Base-by-base conservation (phyloP, 2,888 invertebrate species). In the Ichneumon xanthorius region DNA sequence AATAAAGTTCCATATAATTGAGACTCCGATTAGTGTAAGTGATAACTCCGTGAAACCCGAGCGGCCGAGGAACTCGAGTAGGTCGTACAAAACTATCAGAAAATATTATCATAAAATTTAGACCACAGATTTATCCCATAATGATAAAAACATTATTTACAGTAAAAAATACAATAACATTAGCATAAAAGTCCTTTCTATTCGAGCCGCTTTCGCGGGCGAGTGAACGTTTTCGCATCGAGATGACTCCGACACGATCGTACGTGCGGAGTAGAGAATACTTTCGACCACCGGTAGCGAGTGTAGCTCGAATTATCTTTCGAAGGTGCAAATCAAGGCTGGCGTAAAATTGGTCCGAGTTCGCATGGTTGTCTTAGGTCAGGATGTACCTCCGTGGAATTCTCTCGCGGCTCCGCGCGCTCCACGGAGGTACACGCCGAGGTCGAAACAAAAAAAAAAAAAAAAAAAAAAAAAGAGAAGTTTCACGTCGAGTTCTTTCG, bases 401-500 rank as follows among this genome's bases (percentile, higher is more conserved):
- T 68, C 61, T 40, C 76, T 26, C 65, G 73, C 37, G 72, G 33
- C 50, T 68, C 50, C 14, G 58, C 40, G 5, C 55, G 26, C 30
- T 53, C 19, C 30, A 40, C 79, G 40, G 40, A 76, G 79, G 71
- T 68, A 72, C 65, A 65, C n/a, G 68, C 33, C 58, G 22, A 50
- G 48, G 67, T 22, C 3, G 22, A 30, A 45, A n/a, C n/a, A 70
- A 26, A 14, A 61, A 70, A 79, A 45, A 40, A 2, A 2, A 26
- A 26, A 26, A 68, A 68, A 45, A 55, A 30, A 22, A 53, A 58
- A 33, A 72, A 37, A 58, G 19, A 14, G 9, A 78, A 68, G 30
- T 79, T 71, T 61, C 79, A 63, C 33, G 71, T 71, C 63, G 71
- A 61, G 22, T 70, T 33, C 45, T 84, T 71, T 58, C 77, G 80